A percentile compares a stretch with the other conserved stretches of the same genome.
Conservation (phyloP, 53 echinoderm and acorn worm species). For the Temnopleurus reevesii region DNA sequence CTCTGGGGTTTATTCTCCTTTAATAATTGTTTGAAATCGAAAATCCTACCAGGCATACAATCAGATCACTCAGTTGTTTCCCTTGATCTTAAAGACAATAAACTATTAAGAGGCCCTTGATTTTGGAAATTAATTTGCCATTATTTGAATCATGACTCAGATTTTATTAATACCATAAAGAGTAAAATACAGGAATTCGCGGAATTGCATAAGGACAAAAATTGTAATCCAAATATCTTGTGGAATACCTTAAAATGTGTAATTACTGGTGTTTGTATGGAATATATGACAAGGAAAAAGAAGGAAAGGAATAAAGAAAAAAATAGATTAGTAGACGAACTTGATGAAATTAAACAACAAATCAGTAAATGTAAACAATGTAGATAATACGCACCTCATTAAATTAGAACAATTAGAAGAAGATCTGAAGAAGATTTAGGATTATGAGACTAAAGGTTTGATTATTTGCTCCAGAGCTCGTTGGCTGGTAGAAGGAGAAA, state of each 20-base stretch:
- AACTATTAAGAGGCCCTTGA: neutral
- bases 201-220: neutral
- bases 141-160: neutral
- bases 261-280: constrained; percentile 1
- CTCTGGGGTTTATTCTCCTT: too few relatives aligned
- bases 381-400: too few relatives aligned
- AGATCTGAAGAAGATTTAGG: too few relatives aligned
- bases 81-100: neutral
- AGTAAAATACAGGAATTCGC: neutral
- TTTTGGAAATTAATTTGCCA: neutral
- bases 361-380: neutral
- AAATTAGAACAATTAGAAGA: too few relatives aligned
- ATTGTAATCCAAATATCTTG: constrained; percentile 16
- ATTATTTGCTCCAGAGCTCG: too few relatives aligned
- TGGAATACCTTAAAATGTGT: neutral
- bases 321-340: neutral
- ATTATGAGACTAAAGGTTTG: too few relatives aligned
- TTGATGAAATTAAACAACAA: too few relatives aligned
- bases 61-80: constrained; percentile 6
- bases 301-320: constrained; percentile 1
- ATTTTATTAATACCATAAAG: neutral
- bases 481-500: too few relatives aligned
- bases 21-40: neutral
- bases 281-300: neutral
- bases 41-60: neutral